Base-by-base conservation (phyloP, 1,140 invertebrate species). In the Cydia fagiglandana region DNA sequence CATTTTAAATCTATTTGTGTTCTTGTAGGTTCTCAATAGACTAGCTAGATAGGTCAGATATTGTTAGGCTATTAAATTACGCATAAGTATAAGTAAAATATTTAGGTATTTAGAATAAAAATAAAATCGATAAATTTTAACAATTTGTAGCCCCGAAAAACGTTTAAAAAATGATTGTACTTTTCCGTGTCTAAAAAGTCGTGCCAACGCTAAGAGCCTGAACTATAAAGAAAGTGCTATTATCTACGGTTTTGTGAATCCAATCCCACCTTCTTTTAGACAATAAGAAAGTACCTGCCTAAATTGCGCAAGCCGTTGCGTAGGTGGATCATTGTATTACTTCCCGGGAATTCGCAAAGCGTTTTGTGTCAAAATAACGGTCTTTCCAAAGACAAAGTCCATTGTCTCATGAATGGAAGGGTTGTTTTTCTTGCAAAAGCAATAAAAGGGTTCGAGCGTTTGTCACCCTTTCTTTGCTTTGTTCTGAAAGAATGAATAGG, bases 301-400 rank as follows among this genome's bases (percentile, higher is more conserved):
- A 38, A 68, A 47, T 76, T 76, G 66, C 64, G 68, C 61, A 76
- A 75, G 41, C 53, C 74, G 68, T 76, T 77, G 56, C 73, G 75
- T 77, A 74, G 64, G 66, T 75, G 47, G 30, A 41, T 17, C 34
- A 70, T 70, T 70, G 66, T 76, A 66, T 73, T 77, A 77, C 73
- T 86, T 89, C 89, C 84, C 77, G 76, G 84, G 88, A 88, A 91
- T 83, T 82, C 68, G 79, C 78, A 73, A 76, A 84, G 74, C 61
- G 70, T 41, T 80, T 90, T 90, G 89, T 88, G 84, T 88, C 84
- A 91, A 89, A 88, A 80, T 91, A 92, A 90, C 87, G 86, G 88
- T 83, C 80, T 80, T 77, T 77, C 53, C 50, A 77, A 76, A 83
- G 81, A 89, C 84, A 90, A 89, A 80, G 79, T 77, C 76, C 80